Evolutionary conservation across 2,888 invertebrate species (phyloP).

Genomic region (Galerucella calmariensis): DNA sequence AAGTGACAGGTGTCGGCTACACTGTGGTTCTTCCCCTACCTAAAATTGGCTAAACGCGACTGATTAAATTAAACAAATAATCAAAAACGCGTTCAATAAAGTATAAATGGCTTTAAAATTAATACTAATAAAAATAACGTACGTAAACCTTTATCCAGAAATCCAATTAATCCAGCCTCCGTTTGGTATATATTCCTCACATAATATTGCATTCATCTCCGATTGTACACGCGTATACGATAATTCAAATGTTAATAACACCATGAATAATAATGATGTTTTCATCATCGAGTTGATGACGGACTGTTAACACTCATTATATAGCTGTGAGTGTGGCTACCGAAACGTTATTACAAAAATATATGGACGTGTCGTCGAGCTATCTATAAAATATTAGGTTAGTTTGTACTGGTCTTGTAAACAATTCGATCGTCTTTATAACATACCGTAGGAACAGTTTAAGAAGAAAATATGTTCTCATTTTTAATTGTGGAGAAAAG

Average conservation of each 20-base stretch:
- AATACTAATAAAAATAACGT: constrained; percentile 14
- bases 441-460: neutral
- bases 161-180: constrained; percentile 16
- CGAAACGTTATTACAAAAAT: neutral
- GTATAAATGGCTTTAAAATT: neutral
- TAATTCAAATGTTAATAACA: constrained; percentile 27
- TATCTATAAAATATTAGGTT: no score
- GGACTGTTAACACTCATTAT: neutral
- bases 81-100: neutral
- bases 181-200: neutral
- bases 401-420: no score
- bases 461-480: neutral
- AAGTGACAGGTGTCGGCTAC: no score
- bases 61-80: neutral
- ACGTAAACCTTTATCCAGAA: constrained; percentile 17
- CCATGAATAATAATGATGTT: constrained; percentile 32
- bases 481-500: neutral
- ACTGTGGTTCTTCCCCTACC: no score
- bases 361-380: no score
- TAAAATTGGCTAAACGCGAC: no score
- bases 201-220: neutral
- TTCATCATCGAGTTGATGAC: constrained; percentile 12
- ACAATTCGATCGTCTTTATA: no score
- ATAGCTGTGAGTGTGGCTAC: neutral
- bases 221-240: constrained; percentile 15